A percentile compares a stretch with the other conserved stretches of the same genome.
phyloP scores from a whole-genome alignment of 2,113 vertebrate species.

The Sapajus apella region DNA sequence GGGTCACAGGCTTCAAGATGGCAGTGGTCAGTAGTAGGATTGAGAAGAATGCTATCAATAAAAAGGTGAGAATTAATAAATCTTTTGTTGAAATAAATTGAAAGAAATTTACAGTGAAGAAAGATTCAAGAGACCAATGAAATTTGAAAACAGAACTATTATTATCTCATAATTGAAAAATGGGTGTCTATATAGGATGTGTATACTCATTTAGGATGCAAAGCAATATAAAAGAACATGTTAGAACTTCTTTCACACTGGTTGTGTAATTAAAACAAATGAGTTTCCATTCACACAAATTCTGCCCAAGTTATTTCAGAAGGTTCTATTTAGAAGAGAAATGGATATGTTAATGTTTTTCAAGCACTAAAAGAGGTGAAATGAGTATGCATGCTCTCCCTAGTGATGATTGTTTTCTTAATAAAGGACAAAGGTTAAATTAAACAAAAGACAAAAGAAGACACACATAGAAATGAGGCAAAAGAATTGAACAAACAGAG shows the following conservation, averaged over 20 bases:
- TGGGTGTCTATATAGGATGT: not conserved
- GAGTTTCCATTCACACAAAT: conserved; percentile 65
- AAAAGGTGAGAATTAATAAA: not conserved
- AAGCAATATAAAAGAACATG: conserved; percentile 43
- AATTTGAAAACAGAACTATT: conserved; percentile 53
- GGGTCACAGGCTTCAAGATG: not conserved
- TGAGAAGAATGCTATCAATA: not conserved
- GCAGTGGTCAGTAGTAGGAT: not conserved
- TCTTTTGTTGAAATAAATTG: not conserved
- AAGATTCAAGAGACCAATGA: not conserved
- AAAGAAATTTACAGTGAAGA: conserved; percentile 9
- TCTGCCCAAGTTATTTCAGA: conserved; percentile 65
- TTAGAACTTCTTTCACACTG: conserved; percentile 37
- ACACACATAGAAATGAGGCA: not conserved
- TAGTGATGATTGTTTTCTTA: conserved; percentile 29
- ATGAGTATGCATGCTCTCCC: not conserved
- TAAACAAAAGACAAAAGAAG: conserved; percentile 33
- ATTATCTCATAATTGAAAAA: conserved; percentile 51
- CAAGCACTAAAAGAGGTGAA: conserved; percentile 49
- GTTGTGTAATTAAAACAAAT: conserved; percentile 68
- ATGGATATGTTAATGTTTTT: conserved; percentile 42
- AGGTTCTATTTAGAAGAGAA: conserved; percentile 62
- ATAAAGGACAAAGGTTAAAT: conserved; percentile 58
- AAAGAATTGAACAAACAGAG: not conserved
- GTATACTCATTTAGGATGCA: conserved; percentile 42